Evolutionary conservation across 2,113 vertebrate genomes (phyloP).

Genomic region (Gymnarchus niloticus): DNA sequence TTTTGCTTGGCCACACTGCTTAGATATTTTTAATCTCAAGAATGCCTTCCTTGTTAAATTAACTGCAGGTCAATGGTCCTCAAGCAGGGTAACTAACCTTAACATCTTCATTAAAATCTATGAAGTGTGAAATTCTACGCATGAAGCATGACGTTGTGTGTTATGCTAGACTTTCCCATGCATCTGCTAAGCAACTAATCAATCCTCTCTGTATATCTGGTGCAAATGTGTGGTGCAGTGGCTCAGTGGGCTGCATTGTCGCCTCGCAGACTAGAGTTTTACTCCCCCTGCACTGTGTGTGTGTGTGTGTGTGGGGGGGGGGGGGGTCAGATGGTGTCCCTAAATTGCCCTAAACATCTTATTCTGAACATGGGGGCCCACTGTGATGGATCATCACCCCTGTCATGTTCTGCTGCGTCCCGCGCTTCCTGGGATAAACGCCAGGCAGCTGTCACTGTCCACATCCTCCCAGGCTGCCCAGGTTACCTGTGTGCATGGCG

Average conservation of each 20-base stretch:
- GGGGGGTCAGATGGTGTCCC: no score
- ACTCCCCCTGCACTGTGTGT: no score
- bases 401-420: background rate
- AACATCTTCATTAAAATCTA: background rate
- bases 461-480: background rate
- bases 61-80: background rate
- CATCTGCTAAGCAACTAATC: background rate
- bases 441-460: background rate
- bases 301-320: background rate
- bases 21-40: constrained; percentile 1
- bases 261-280: background rate
- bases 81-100: background rate
- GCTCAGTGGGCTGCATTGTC: background rate
- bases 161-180: background rate
- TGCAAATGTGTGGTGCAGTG: background rate
- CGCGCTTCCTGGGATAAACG: background rate
- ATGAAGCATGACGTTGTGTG: background rate
- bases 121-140: background rate
- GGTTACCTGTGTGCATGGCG: constrained; percentile 75
- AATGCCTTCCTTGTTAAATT: background rate
- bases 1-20: background rate
- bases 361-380: no score
- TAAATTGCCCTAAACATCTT: no score
- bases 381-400: background rate
- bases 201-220: background rate